phyloP scores from a whole-genome alignment of 2,797 vertebrate species.

The Chrysocyon brachyurus region DNA sequence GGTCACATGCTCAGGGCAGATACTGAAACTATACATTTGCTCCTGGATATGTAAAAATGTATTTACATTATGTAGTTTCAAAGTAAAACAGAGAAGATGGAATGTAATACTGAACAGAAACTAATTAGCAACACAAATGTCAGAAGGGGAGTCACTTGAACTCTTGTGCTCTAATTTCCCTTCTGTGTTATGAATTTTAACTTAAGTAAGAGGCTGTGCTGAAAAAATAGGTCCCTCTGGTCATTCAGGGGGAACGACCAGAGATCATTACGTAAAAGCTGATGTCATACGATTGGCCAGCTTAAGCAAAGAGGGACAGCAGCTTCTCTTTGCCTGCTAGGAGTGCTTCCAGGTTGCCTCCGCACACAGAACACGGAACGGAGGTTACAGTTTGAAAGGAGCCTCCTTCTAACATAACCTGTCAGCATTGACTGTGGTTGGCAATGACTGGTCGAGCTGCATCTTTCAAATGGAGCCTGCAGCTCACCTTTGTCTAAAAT shows the following conservation, averaged over 20 bases:
- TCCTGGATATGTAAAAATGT: slow-evolving; percentile 11
- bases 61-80: neutral
- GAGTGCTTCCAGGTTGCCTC: neutral
- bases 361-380: too few species aligned
- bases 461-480: neutral
- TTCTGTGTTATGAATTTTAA: slow-evolving; percentile 45
- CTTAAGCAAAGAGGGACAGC: too few species aligned
- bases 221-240: neutral
- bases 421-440: accelerated
- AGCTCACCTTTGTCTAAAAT: neutral
- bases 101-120: slow-evolving; percentile 5
- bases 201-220: slow-evolving; percentile 45
- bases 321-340: too few species aligned
- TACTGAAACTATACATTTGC: neutral
- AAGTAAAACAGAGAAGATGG: slow-evolving; percentile 66
- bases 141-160: neutral
- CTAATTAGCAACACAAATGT: slow-evolving; percentile 55
- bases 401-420: neutral
- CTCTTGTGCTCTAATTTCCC: slow-evolving; percentile 23
- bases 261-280: neutral
- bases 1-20: neutral
- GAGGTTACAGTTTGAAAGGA: neutral
- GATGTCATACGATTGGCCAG: neutral
- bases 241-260: neutral
- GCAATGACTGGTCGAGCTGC: neutral